Evolutionary conservation across 1,140 invertebrate genomes (phyloP).

Genomic region (Euwallacea similis): DNA sequence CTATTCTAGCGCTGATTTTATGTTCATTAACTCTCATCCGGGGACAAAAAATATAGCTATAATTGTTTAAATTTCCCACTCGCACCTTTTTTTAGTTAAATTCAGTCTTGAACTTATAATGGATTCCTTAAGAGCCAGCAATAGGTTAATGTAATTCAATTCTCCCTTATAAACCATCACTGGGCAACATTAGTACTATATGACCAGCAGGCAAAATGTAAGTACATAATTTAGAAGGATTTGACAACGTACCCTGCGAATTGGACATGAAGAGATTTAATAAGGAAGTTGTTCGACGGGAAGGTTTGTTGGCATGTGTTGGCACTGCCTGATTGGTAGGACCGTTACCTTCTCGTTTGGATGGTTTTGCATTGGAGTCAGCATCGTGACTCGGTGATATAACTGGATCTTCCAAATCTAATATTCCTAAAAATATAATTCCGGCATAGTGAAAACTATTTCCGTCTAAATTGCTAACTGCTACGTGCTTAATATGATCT

Average conservation of each 20-base stretch:
- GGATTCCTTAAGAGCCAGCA: too few relatives aligned
- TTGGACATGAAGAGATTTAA: conserved; percentile 93
- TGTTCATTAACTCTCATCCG: too few relatives aligned
- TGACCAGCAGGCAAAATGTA: too few relatives aligned
- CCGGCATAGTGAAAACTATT: neutral
- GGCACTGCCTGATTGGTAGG: conserved; percentile 52
- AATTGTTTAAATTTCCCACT: too few relatives aligned
- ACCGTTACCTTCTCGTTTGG: conserved; percentile 62
- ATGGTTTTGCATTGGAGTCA: conserved; percentile 40
- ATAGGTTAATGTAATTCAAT: too few relatives aligned
- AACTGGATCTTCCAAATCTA: conserved; percentile 58
- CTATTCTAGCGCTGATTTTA: too few relatives aligned
- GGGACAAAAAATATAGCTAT: too few relatives aligned
- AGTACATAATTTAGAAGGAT: neutral
- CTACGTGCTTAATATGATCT: neutral
- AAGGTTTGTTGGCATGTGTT: conserved; percentile 73
- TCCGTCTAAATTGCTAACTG: too few relatives aligned
- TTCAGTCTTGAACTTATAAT: too few relatives aligned
- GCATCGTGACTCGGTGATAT: conserved; percentile 47
- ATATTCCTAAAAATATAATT: conserved; percentile 36
- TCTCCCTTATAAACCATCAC: too few relatives aligned
- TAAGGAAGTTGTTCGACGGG: conserved; percentile 88
- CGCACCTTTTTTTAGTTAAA: too few relatives aligned
- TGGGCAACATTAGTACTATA: too few relatives aligned
- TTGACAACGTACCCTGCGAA: conserved; percentile 76